Conservation (phyloP, 2,797 vertebrate genomes). For the Epinephelus malabaricus region DNA sequence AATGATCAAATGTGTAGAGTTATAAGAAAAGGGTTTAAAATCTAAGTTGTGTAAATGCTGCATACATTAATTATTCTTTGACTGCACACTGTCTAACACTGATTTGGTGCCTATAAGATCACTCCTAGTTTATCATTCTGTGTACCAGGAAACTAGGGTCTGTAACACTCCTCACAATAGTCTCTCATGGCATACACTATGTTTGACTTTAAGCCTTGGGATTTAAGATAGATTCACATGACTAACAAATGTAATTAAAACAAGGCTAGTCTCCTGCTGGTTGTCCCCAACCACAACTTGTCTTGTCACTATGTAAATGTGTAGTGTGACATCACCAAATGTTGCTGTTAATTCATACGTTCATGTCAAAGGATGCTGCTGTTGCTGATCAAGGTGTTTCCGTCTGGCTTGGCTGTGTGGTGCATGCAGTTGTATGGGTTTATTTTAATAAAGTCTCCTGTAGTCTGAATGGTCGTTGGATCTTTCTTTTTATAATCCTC, state of each 20-base stretch:
- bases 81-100: background rate
- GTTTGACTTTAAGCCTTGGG: background rate
- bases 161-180: no score
- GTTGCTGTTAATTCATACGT: conserved; percentile 22
- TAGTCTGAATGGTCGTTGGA: conserved; percentile 6
- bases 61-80: background rate
- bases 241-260: conserved; percentile 21
- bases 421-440: conserved; percentile 28
- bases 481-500: background rate
- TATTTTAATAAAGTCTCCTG: conserved; percentile 58
- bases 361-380: conserved; percentile 15
- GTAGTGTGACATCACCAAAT: background rate
- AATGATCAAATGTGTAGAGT: background rate
- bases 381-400: conserved; percentile 27
- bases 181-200: background rate
- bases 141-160: background rate
- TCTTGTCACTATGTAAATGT: conserved; percentile 3
- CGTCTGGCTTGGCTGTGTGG: conserved; percentile 33
- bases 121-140: background rate
- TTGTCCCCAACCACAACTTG: background rate
- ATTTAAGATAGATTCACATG: background rate
- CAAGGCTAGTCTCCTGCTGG: background rate
- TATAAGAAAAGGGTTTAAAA: background rate
- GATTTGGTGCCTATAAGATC: background rate
- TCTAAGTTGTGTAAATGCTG: background rate